Evolutionary conservation across 1,140 invertebrate species (phyloP), one percentile per base, ranked within the genome.

Genomic region (Zaprionus camerounensis): DNA sequence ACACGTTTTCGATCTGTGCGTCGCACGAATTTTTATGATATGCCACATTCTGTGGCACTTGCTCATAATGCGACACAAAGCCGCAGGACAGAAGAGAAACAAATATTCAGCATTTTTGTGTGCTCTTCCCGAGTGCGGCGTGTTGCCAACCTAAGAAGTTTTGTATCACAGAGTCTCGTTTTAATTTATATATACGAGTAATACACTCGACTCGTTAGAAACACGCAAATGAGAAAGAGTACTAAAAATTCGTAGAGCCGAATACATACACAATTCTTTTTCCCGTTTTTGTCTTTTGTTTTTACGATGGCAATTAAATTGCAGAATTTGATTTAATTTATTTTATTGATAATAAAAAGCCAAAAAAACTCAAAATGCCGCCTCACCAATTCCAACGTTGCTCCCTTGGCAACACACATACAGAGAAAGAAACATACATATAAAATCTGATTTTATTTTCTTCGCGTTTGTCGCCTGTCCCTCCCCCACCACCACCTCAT

Each of bases 271-370:
- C 36, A 15, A 24, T 49, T 56, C 5, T 46, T 36, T 20, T 63
- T 69, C 68, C 22, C 46, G 24, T 17, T 58, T 36, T 59, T 66
- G 36, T 71, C 64, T 75, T 83, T 83, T 78, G 63, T 55, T 85
- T 90, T 90, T 90, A 90, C 86, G 85, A 90, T 51, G 61, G 82
- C 85, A 90, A 90, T 90, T 90, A 90, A 90, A 90, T 90, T 74
- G 65, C 67, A 58, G 82, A 90, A 85, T 90, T 82, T 90, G 85
- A 90, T 90, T 90, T 90, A 82, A 90, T 90, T 88, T 88, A 88
- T 88, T 90, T 90, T 80, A 90, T 90, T 81, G 85, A 74, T 90
- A 81, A 90, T 90, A 90, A 90, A 88, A 90, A 85, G 59, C 15
- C 38, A 65, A 62, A 59, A 80, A 80, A 78, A 80, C 56, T 51